Evolutionary conservation across 2,113 vertebrate species (phyloP), one percentile per base, ranked within the genome.

Genomic region (Sorex fumeus): DNA sequence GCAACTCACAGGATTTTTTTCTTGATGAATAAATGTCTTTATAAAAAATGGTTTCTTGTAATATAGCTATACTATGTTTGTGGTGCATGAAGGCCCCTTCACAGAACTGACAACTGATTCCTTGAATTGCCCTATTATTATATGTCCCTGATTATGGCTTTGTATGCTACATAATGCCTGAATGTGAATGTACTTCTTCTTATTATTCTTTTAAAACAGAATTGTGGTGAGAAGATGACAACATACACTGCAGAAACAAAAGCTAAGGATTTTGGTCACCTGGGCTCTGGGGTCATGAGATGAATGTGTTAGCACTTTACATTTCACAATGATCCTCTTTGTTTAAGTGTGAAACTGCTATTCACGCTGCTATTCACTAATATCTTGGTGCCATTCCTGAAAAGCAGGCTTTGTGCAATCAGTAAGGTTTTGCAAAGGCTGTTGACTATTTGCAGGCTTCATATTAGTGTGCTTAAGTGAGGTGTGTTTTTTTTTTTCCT

Each of bases 361-460:
- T 50, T 50, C 47, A 50, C 27, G 47, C 47, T 50, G 47, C 47
- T 50, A 50, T 50, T 50, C 47, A 50, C 27, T 86, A 74, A 60
- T 90, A 84, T 83, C 86, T 92, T 91, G 86, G 86, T 95, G 76
- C 79, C 84, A 66, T 72, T 93, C 94, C 91, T 93, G 45, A 87
- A 96, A 88, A 75, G 69, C 28, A 28, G 23, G 45, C 75, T 89
- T 89, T 9, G 1, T 40, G 25, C 8, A 87, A 69, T 21, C 30
- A 23, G 72, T 75, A 93, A 88, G 83, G 11, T 94, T 96, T 62
- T 94, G 64, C 84, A 96, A 88, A 92, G 40, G 43, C 67, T 84
- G 11, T 60, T 67, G 16, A 71, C 43, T 91, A 70, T 77, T 74
- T 76, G 71, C 81, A 90, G 80, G 2, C 28, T 92, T 84, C 5